Evolutionary conservation across 2,888 invertebrate species (phyloP).

Genomic region (Zaprionus bogoriensis): DNA sequence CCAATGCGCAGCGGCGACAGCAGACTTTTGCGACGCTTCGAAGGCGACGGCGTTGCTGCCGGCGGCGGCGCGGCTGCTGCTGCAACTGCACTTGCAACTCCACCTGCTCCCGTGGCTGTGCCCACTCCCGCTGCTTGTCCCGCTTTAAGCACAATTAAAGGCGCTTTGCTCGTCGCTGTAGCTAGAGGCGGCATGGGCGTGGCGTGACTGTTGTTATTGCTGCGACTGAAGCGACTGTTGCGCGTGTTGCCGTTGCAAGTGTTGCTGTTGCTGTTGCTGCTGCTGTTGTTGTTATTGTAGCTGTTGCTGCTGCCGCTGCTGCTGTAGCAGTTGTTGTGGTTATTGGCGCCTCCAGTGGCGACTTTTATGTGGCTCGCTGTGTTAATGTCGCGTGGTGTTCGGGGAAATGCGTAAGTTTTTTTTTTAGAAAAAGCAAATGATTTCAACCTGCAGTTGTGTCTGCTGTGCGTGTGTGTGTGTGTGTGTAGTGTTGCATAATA

Average conservation of each 20-base stretch:
- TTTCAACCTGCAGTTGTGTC: constrained; percentile 9
- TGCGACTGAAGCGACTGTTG: constrained; percentile 36
- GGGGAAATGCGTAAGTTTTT: constrained; percentile 47
- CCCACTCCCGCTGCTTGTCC: constrained; percentile 55
- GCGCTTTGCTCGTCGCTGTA: constrained; percentile 57
- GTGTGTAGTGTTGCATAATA: constrained; percentile 24
- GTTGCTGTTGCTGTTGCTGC: constrained; percentile 35
- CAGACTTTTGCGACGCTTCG: constrained; percentile 73
- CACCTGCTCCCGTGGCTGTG: constrained; percentile 27
- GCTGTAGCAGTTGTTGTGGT: constrained; percentile 32
- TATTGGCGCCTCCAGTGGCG: constrained; percentile 40
- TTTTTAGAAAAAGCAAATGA: constrained; percentile 46
- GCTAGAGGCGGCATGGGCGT: constrained; percentile 77
- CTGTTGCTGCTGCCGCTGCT: constrained; percentile 51
- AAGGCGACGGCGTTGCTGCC: constrained; percentile 45
- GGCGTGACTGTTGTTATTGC: constrained; percentile 61
- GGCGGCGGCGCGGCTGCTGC: constrained; percentile 22
- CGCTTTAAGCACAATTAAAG: constrained; percentile 65
- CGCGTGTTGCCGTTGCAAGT: constrained; percentile 51
- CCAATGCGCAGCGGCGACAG: constrained; percentile 69
- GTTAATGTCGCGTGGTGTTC: constrained; percentile 23
- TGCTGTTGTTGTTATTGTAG: constrained; percentile 55
- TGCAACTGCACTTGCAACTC: constrained; percentile 20
- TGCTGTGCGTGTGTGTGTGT: constrained; percentile 6
- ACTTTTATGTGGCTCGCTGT: constrained; percentile 49